These are phyloP conservation scores for Rhagoletis zephyria DNA, from an alignment of 1,140 invertebrate species.

Conservation along the genomic window DNA sequence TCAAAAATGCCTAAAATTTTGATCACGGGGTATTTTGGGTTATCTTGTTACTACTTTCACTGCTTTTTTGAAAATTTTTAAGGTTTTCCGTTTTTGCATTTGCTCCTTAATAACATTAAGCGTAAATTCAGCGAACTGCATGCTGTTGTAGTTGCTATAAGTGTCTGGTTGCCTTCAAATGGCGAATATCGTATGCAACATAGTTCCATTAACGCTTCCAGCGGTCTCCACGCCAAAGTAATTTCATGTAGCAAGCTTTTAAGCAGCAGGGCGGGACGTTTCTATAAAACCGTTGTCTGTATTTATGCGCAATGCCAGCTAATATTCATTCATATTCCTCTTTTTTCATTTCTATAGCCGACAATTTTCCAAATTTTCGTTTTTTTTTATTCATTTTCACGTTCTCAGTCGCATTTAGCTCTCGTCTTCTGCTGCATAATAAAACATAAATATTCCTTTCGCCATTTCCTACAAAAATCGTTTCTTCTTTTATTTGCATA, in stretches of 20 bases:
- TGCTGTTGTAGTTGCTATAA: no score
- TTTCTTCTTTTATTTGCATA: neutral
- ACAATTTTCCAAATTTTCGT: neutral
- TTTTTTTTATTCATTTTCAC: neutral
- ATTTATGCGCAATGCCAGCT: no score
- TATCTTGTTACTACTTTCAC: neutral
- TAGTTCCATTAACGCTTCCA: neutral
- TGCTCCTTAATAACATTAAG: no score
- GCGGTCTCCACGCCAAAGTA: neutral
- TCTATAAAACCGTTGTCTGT: no score
- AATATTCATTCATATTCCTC: no score
- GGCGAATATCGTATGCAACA: no score
- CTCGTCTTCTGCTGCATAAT: neutral
- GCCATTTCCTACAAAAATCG: neutral
- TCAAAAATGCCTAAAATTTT: neutral
- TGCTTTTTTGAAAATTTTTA: neutral
- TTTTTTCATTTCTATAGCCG: neutral
- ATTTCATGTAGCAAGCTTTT: neutral
- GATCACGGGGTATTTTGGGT: neutral
- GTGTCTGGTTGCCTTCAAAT: no score
- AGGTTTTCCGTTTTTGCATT: neutral
- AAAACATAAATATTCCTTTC: neutral
- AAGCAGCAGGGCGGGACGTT: neutral
- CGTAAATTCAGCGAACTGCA: no score
- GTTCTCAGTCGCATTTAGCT: neutral